Conservation (phyloP, 2,113 vertebrate species). For the Tragelaphus scriptus region DNA sequence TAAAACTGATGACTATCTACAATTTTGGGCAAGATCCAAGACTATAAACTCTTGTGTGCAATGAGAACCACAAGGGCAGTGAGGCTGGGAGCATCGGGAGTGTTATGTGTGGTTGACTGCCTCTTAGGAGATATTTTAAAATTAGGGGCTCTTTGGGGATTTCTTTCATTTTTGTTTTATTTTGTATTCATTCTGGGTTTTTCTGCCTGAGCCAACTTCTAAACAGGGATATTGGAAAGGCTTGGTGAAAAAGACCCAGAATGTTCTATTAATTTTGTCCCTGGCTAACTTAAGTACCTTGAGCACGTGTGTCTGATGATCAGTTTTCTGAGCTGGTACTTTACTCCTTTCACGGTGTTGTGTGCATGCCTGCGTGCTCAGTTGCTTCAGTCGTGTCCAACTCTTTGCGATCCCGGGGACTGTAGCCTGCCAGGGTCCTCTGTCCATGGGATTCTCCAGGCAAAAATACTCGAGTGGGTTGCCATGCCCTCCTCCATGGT, state of each 20-base stretch:
- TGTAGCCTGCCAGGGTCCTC: background rate
- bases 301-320: background rate
- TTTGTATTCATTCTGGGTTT: background rate
- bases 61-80: background rate
- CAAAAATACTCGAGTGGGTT: background rate
- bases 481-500: background rate
- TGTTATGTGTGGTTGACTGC: background rate
- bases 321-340: background rate
- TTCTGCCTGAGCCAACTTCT: background rate
- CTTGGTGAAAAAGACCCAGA: background rate
- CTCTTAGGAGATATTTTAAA: background rate
- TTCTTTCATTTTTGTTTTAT: constrained; percentile 27
- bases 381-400: background rate
- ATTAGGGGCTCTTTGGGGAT: background rate
- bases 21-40: constrained; percentile 47
- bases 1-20: constrained; percentile 56
- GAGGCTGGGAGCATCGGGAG: background rate
- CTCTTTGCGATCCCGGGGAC: background rate
- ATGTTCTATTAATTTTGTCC: background rate
- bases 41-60: constrained; percentile 21
- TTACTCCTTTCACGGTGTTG: background rate
- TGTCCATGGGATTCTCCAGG: background rate
- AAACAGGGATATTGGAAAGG: background rate
- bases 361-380: background rate
- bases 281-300: background rate